phyloP scores from a whole-genome alignment of 2,113 vertebrate species.

The Coracopsis vasa region DNA sequence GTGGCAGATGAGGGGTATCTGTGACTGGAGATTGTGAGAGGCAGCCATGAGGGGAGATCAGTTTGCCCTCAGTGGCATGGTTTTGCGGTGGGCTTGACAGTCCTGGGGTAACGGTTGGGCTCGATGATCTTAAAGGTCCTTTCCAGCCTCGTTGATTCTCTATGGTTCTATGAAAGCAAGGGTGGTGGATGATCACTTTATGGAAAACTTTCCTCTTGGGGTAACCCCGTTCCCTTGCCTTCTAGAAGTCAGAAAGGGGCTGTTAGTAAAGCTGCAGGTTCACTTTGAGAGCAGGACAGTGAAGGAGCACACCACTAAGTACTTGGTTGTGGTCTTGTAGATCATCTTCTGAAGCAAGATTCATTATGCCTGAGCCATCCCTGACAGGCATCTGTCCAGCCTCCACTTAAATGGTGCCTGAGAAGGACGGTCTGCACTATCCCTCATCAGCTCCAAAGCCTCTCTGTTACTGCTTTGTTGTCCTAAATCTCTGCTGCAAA shows the following conservation, averaged over 20 bases:
- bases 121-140: neutral
- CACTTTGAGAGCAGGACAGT: fast-evolving
- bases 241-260: neutral
- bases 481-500: neutral
- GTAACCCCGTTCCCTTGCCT: neutral
- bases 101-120: neutral
- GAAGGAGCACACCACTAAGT: neutral
- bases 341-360: neutral
- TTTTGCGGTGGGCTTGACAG: neutral
- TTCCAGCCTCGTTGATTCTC: neutral
- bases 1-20: neutral
- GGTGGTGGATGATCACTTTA: neutral
- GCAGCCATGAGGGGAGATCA: neutral
- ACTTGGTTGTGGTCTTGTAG: neutral
- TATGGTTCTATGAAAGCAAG: neutral
- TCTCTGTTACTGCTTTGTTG: neutral
- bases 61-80: neutral
- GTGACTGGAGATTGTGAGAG: neutral
- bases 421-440: neutral
- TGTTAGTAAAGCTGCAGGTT: neutral
- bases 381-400: neutral
- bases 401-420: neutral
- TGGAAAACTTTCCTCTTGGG: neutral
- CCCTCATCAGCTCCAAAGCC: neutral
- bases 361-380: neutral